These are phyloP conservation scores for Merodon equestris DNA, from an alignment of 2,888 invertebrate species.

Conservation along the genomic window DNA sequence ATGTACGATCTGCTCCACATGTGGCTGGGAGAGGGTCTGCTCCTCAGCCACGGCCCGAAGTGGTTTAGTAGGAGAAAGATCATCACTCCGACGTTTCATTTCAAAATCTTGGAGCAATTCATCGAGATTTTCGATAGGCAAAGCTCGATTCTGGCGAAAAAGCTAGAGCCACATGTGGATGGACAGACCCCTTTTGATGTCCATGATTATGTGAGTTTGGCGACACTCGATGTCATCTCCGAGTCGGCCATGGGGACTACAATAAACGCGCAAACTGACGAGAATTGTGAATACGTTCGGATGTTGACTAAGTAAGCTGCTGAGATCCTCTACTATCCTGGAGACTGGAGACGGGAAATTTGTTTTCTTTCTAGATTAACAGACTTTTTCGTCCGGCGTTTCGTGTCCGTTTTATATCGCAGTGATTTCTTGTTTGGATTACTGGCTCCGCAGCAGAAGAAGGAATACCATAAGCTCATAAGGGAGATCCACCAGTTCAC, in stretches of 20 bases:
- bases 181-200: slow-evolving; percentile 80
- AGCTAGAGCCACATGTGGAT: slow-evolving; percentile 80
- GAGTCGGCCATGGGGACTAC: slow-evolving; percentile 77
- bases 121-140: slow-evolving; percentile 85
- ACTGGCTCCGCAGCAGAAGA: slow-evolving; percentile 69
- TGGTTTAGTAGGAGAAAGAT: slow-evolving; percentile 86
- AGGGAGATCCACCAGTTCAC: slow-evolving; percentile 75
- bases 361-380: neutral
- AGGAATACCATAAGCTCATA: slow-evolving; percentile 70
- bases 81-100: slow-evolving; percentile 89
- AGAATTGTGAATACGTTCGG: slow-evolving; percentile 84
- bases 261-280: slow-evolving; percentile 81
- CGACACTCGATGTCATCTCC: slow-evolving; percentile 80
- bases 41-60: slow-evolving; percentile 78
- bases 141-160: slow-evolving; percentile 81
- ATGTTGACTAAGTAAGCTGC: slow-evolving; percentile 83
- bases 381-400: neutral
- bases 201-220: slow-evolving; percentile 82
- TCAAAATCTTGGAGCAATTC: slow-evolving; percentile 87
- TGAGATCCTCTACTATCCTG: no score
- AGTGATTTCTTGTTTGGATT: slow-evolving; percentile 73
- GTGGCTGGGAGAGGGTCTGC: slow-evolving; percentile 76
- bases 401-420: slow-evolving; percentile 72
- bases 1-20: slow-evolving; percentile 73
- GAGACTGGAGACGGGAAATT: no score